Evolutionary conservation across 2,888 invertebrate genomes (phyloP).

Genomic region (Ametastegia equiseti): DNA sequence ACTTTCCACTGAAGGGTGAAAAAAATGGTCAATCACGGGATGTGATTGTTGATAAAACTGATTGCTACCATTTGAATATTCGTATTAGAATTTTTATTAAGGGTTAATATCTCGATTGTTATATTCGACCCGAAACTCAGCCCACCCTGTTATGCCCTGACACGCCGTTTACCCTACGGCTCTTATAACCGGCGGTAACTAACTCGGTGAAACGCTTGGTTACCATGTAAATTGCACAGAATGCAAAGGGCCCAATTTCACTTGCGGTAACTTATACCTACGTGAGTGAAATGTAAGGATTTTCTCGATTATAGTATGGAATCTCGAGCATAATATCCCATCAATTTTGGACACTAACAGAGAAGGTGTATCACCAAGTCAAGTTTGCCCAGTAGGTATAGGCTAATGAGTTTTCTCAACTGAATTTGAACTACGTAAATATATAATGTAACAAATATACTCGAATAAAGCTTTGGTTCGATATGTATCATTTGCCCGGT

Average conservation of each 20-base stretch:
- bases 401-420: background rate
- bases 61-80: background rate
- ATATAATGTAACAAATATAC: background rate
- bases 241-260: conserved; percentile 28
- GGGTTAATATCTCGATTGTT: background rate
- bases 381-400: too few species aligned
- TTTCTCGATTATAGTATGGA: background rate
- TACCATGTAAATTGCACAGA: conserved; percentile 14
- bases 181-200: conserved; percentile 11
- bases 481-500: background rate
- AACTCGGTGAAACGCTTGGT: background rate
- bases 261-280: background rate
- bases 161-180: background rate
- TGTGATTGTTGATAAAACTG: background rate
- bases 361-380: background rate
- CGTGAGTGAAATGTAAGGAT: background rate
- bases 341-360: background rate
- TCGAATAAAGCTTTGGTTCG: background rate
- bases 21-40: background rate
- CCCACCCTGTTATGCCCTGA: background rate
- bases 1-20: background rate
- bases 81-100: background rate
- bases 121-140: background rate
- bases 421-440: background rate
- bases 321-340: background rate